Conservation (phyloP, 2,113 vertebrate species). For the Procavia capensis region DNA sequence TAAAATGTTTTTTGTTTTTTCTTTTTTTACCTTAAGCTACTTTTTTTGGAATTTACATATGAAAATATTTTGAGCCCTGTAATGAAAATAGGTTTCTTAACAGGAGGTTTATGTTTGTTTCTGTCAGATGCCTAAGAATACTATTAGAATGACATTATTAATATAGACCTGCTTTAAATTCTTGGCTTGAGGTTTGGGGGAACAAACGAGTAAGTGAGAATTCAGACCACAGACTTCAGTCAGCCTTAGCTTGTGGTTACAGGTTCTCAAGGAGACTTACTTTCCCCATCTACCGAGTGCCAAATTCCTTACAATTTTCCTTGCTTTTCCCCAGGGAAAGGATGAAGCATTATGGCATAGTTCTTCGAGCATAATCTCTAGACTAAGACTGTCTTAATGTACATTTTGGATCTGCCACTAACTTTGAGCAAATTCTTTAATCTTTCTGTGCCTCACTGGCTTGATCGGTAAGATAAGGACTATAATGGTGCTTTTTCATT, state of each 20-base stretch:
- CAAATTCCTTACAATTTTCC: conserved; percentile 9
- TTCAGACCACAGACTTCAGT: background rate
- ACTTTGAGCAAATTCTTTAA: conserved; percentile 10
- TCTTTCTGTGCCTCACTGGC: background rate
- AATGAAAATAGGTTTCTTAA: background rate
- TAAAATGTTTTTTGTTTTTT: background rate
- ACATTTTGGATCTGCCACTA: conserved; percentile 10
- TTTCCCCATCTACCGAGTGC: background rate
- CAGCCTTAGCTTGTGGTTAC: background rate
- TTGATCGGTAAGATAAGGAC: background rate
- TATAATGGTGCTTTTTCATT: background rate
- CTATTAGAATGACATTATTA: background rate
- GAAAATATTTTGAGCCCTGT: conserved; percentile 27
- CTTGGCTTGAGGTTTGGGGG: conserved; percentile 27
- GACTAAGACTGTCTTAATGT: background rate
- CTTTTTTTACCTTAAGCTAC: background rate
- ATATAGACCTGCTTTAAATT: conserved; percentile 7
- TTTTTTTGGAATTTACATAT: conserved; percentile 18
- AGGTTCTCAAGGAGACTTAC: background rate
- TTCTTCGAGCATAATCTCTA: background rate
- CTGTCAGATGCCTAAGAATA: background rate
- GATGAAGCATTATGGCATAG: background rate
- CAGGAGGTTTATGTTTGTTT: background rate
- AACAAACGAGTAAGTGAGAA: background rate
- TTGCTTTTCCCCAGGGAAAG: background rate